Conservation (phyloP, 1,140 invertebrate genomes). For the Mylabris phalerata region DNA sequence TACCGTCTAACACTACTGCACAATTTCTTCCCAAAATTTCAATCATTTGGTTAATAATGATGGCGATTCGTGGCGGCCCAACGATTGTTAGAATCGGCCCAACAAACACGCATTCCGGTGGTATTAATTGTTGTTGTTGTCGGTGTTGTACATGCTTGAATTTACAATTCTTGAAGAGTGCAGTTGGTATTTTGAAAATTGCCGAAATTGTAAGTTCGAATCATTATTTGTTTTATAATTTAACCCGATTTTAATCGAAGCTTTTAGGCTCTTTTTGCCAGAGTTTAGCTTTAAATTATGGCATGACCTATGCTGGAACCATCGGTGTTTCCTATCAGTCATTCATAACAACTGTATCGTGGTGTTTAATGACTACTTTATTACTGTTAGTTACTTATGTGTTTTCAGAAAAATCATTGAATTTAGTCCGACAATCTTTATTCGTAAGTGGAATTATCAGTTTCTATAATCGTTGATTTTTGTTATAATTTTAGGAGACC, state of each 20-base stretch:
- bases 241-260: slow-evolving; percentile 41
- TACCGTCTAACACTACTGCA: background rate
- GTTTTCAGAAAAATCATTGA: slow-evolving; percentile 66
- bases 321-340: slow-evolving; percentile 68
- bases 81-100: slow-evolving; percentile 26
- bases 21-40: background rate
- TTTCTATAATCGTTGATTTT: slow-evolving; percentile 3
- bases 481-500: slow-evolving; percentile 57
- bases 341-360: slow-evolving; percentile 65
- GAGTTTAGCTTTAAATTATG: slow-evolving; percentile 67
- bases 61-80: slow-evolving; percentile 15
- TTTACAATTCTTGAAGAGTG: slow-evolving; percentile 60
- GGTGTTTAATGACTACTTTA: slow-evolving; percentile 64
- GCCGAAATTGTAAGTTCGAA: slow-evolving; percentile 58
- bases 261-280: slow-evolving; percentile 67
- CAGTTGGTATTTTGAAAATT: slow-evolving; percentile 65
- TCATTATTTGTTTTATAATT: background rate
- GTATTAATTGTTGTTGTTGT: slow-evolving; percentile 63
- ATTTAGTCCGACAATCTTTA: slow-evolving; percentile 64
- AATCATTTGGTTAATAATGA: background rate
- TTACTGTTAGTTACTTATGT: slow-evolving; percentile 67
- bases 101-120: slow-evolving; percentile 26
- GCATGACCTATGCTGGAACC: slow-evolving; percentile 54
- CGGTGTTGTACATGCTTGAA: slow-evolving; percentile 72
- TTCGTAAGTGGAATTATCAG: slow-evolving; percentile 58